A percentile compares a stretch with the other conserved stretches of the same genome.
Evolutionary conservation across 2,113 vertebrate genomes (phyloP).

Genomic region (Xyliphius kryptos): DNA sequence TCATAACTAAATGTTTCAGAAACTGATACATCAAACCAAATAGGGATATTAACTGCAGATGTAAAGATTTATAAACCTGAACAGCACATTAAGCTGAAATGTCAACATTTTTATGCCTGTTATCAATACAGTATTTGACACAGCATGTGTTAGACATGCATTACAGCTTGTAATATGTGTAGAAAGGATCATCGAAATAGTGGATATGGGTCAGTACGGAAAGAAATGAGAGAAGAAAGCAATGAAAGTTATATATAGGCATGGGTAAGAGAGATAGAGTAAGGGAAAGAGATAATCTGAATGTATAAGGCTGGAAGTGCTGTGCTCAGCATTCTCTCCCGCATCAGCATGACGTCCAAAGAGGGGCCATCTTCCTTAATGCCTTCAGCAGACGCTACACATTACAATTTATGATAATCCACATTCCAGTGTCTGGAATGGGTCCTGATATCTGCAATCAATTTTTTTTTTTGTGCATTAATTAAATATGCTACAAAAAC

Average conservation of each 20-base stretch:
- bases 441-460: neutral
- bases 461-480: no score
- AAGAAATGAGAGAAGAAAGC: neutral
- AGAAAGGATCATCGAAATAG: neutral
- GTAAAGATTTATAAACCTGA: no score
- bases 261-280: neutral
- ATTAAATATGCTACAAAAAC: no score
- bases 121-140: neutral
- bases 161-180: no score
- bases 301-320: constrained; percentile 5
- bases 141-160: neutral
- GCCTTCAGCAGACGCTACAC: constrained; percentile 23
- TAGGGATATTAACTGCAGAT: no score
- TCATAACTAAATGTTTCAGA: no score
- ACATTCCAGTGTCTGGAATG: neutral
- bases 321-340: constrained; percentile 20
- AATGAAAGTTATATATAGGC: constrained; percentile 6
- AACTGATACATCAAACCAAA: no score
- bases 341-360: constrained; percentile 7
- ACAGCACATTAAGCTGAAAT: no score
- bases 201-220: neutral
- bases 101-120: neutral
- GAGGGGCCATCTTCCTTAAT: constrained; percentile 20
- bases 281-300: constrained; percentile 3
- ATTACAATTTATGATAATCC: constrained; percentile 5